Evolutionary conservation across 2,113 vertebrate genomes (phyloP), one percentile per base, ranked within the genome.

Genomic region (Pontoporia blainvillei): DNA sequence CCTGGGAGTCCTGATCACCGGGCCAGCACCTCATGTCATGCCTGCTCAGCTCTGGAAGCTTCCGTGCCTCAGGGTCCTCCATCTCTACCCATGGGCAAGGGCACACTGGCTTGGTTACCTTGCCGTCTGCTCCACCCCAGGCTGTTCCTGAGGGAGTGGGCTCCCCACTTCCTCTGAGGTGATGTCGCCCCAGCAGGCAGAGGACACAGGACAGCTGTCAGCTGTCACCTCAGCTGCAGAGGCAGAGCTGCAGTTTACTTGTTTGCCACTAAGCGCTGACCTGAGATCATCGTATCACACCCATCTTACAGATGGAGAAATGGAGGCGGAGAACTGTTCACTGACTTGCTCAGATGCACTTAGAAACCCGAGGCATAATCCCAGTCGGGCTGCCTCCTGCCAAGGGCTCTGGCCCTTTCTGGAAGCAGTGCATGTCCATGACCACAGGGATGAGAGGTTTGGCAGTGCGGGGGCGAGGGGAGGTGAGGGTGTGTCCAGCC

Each of bases 1-100:
- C 25, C 41, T 8, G 34, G 49, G 69, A 82, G 71, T 71, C 88
- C 85, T 90, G 96, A 97, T 96, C 88, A 93, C 13, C 12, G 8
- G 21, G 52, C 39, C 34, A 36, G 71, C 62, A 54, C 72, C 49
- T 44, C 18, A 1, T 52, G 69, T 67, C 90, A 39, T 18, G 12
- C 79, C 18, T 67, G 44, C 90, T 95, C 67, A 97, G 83, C 79
- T 89, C 86, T 6, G 5, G 69, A 49, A 34, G 49, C 86, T 89
- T 66, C 83, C 0, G 0, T 41, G 88, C 27, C 73, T 75, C 18
- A 0, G 2, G 21, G 59, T 46, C 54, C 41, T 93, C 62, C 44
- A 39, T 71, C 94, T 86, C 79, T 46, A 29, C 84, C 86, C 81
- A 86, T 0, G 1, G 84, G 86, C 29, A 21, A 89, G 86, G 76